Evolutionary conservation across 92 coral and sea anemone species (phyloP), one percentile per base, ranked within the genome.

Genomic region (Isaurus tuberculatus): DNA sequence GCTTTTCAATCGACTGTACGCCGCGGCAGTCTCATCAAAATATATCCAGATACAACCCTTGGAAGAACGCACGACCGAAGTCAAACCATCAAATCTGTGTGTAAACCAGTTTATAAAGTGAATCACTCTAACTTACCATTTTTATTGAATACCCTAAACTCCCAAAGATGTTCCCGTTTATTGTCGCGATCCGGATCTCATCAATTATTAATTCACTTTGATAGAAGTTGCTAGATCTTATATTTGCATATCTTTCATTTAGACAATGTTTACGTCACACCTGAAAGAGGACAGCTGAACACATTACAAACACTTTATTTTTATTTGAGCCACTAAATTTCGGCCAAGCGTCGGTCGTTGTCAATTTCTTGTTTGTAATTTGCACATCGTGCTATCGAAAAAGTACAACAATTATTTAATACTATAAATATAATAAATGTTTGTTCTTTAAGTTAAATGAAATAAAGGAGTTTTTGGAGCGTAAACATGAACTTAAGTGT

Each of bases 171-270:
- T 20, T 22, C 51, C 10, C 16, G 28, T 73, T 73, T 30, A 6
- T 13, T 8, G 61, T 17, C 20, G 10, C 22, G 11, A 60, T 22
- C 44, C 58, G 40, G 8, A 15, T 42, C 80, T 3, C 66, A 36
- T 70, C 74, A 74, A 29, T 55, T 55, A 11, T 31, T 32, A 49
- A 51, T 22, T 28, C 63, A 72, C 42, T 7, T 73, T 16, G 40
- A 25, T 9, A 30, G 66, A 37, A 49, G 66, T 28, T 33, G n/a
- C 46, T 40, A 17, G 48, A 15, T 11, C 20, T 9, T 73, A 40
- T 40, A 51, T 74, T 74, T 74, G 80, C 80, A 74, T 74, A 74
- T 2, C 28, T 17, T 51, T 5, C 23, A 19, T 17, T 44, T n/a
- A 74, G 30, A 74, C 65, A 51, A 29, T 49, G 42, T 17, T 8